phyloP scores from a whole-genome alignment of 2,888 invertebrate genomes.

The Salpingus planirostris region DNA sequence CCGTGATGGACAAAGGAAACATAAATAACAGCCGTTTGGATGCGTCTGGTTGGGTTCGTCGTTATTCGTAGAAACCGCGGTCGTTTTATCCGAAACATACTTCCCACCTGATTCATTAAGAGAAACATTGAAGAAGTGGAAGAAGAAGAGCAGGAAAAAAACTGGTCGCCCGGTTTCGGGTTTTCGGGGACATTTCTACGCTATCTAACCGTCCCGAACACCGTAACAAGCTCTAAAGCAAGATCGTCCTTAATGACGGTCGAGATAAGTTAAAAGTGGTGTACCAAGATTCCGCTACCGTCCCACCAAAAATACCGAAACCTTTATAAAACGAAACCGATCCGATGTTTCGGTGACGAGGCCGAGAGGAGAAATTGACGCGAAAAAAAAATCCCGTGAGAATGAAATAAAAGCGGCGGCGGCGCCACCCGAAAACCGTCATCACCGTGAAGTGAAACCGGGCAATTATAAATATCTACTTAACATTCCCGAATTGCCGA shows the following conservation, averaged over 20 bases:
- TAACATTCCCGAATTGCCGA: constrained; percentile 37
- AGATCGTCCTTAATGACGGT: constrained; percentile 38
- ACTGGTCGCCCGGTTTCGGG: constrained; percentile 27
- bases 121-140: constrained; percentile 21
- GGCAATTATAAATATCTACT: constrained; percentile 40
- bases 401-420: constrained; percentile 32
- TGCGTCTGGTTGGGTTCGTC: constrained; percentile 1
- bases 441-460: constrained; percentile 11
- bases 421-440: constrained; percentile 27
- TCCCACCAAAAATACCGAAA: constrained; percentile 27
- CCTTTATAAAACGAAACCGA: too few species aligned
- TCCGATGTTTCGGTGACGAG: constrained; percentile 10
- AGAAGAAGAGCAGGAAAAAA: neutral
- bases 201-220: constrained; percentile 28
- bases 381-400: constrained; percentile 33
- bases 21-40: neutral
- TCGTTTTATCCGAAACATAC: constrained; percentile 28
- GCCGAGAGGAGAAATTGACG: constrained; percentile 18
- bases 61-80: constrained; percentile 27
- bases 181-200: too few species aligned
- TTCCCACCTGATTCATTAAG: constrained; percentile 34
- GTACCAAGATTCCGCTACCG: constrained; percentile 42
- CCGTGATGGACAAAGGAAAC: too few species aligned
- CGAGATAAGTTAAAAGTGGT: constrained; percentile 38
- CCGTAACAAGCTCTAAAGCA: constrained; percentile 34